Evolutionary conservation across 2,113 vertebrate species (phyloP).

Genomic region (Psittacara wagleri): DNA sequence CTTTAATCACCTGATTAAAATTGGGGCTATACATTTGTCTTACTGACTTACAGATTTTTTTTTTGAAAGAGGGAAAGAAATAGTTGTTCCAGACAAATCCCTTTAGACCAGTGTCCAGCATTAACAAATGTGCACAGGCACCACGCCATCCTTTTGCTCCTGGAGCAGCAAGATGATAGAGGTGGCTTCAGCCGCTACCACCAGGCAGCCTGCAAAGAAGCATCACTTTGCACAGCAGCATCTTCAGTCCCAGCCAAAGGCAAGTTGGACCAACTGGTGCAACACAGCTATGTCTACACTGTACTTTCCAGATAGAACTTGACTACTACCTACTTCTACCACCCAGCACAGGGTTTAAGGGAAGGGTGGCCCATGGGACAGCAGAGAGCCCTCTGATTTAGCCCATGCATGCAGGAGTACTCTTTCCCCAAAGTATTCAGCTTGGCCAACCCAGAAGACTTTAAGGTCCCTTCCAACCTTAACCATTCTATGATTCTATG

Average conservation of each 20-base stretch:
- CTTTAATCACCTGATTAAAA: neutral
- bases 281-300: neutral
- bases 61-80: neutral
- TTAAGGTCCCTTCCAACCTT: neutral
- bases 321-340: accelerated
- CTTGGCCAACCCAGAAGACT: neutral
- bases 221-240: neutral
- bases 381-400: neutral
- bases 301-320: neutral
- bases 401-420: neutral
- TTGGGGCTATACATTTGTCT: neutral
- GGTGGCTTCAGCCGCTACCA: neutral
- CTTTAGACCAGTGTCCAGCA: neutral
- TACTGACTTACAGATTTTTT: neutral
- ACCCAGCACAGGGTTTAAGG: neutral
- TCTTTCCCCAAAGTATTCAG: neutral
- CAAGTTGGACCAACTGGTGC: neutral
- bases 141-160: accelerated
- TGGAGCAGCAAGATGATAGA: neutral
- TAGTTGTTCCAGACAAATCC: neutral
- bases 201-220: neutral
- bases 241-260: neutral
- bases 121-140: neutral
- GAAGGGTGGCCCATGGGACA: neutral
- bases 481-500: neutral